Base-by-base conservation (phyloP, 2,888 invertebrate species). In the Bruchidius siliquastri region DNA sequence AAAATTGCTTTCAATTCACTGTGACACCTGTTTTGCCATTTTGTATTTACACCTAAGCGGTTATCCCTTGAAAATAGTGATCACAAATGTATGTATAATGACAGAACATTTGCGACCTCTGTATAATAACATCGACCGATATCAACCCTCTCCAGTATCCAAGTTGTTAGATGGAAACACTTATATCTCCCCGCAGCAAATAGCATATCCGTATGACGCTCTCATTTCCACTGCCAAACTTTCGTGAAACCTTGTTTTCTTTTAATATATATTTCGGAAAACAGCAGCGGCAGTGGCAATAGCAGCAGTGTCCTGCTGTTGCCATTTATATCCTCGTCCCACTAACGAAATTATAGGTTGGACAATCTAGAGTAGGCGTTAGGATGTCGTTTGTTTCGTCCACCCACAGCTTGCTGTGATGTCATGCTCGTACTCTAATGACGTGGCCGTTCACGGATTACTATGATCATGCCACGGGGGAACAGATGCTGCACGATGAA, bases 261-360 rank as follows among this genome's bases (percentile, higher is more conserved):
- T 26, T 69, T 26, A 20, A 69, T 69, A 26, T 69, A 69, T 26
- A 26, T 26, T 21, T 69, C 69, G 20, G 69, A 21, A 26, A 22
- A n/a, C n/a, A n/a, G n/a, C n/a, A n/a, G n/a, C n/a, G 13, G 49
- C 13, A 18, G 49, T 13, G 18, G 18, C 49, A 49, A 26, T 18
- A 49, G 49, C 49, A 49, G 49, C 75, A 80, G 79, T 79, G 79
- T 79, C 82, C 82, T 79, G 83, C 82, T 84, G 83, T 82, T 83
- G 81, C 87, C 88, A 88, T 89, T 89, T 89, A 88, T 89, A 72
- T 72, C 71, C 88, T 87, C 84, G 74, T 83, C 78, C 85, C 84
- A 87, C 87, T 89, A 89, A 89, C 88, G 88, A 89, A 89, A 89
- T 89, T 88, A 89, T 88, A 87, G 87, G 83, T 82, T 83, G 80